Evolutionary conservation across 2,113 vertebrate species (phyloP), one percentile per base, ranked within the genome.

Genomic region (Tychaedon coryphoeus): DNA sequence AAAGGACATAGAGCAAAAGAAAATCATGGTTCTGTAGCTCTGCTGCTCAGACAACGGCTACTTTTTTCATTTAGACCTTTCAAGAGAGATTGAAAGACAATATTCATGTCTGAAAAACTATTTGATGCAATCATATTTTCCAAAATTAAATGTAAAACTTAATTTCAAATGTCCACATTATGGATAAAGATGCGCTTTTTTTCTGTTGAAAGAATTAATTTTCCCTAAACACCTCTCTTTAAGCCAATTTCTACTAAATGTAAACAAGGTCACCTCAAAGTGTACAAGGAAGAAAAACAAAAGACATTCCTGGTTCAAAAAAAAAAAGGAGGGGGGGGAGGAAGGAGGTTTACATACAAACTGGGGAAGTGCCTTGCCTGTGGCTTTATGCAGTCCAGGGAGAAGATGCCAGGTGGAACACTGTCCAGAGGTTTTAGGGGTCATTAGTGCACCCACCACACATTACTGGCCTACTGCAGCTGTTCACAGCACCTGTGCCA

Each of bases 281-380:
- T 7, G 25, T 19, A 25, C 3, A 1, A 58, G 23, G 7, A 47
- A 19, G 43, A 67, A 67, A 80, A 62, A 18, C 16, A 57, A 29
- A 5, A 28, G 17, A 78, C 12, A 24, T 10, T 71, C 66, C n/a
- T 62, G 18, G 15, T 29, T 53, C 16, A 24, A 50, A 50, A 14
- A 36, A 16, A 18, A 4, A 3, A 3, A 1, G 5, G 2, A 1
- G 1, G 6, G 2, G 2, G 0, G 4, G 0, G 0, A 1, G 7
- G 10, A 12, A 38, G 20, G 19, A 47, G 11, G 7, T 51, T 50
- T 19, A n/a, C 7, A 22, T 31, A 48, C 6, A 54, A 54, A 47
- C 0, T 77, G 12, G 9, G 36, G 9, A 90, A 42, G 8, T 67
- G 54, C 20, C n/a, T 43, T 83, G 45, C 7, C 19, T 48, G 14